phyloP scores from a whole-genome alignment of 92 coral and sea anemone genomes.

The Porites lobata region DNA sequence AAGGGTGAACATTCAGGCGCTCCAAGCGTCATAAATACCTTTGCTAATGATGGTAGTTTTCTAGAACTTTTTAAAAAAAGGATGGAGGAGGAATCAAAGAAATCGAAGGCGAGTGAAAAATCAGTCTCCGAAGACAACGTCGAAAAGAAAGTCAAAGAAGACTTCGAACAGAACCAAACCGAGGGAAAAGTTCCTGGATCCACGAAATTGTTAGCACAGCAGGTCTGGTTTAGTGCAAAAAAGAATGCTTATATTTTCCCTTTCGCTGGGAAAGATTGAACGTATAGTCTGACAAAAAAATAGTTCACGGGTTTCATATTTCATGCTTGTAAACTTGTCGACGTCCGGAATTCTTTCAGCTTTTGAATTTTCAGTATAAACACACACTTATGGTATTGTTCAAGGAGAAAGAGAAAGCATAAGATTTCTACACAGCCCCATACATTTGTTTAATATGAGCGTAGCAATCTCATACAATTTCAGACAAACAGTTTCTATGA shows the following conservation, averaged over 20 bases:
- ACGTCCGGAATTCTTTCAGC: too few relatives aligned
- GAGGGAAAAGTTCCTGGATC: slow-evolving; percentile 35
- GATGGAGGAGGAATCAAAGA: slow-evolving; percentile 74
- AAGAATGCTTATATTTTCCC: slow-evolving; percentile 29
- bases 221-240: slow-evolving; percentile 71
- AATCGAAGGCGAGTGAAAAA: not conserved
- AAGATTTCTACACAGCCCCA: too few relatives aligned
- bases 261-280: slow-evolving; percentile 9
- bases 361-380: too few relatives aligned
- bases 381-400: too few relatives aligned
- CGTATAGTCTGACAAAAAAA: not conserved
- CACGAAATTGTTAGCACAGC: slow-evolving; percentile 37
- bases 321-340: too few relatives aligned
- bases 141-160: not conserved
- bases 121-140: not conserved
- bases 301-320: too few relatives aligned
- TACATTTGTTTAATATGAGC: too few relatives aligned
- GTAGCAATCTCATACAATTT: too few relatives aligned
- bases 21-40: slow-evolving; percentile 56
- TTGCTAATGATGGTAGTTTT: slow-evolving; percentile 97
- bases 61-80: slow-evolving; percentile 88
- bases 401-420: too few relatives aligned
- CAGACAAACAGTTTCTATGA: too few relatives aligned
- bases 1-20: slow-evolving; percentile 10
- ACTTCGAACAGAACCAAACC: slow-evolving; percentile 1